phyloP scores from a whole-genome alignment of 37 sponge, comb jelly and placozoan genomes.

The Diacarnus erythraeanus region DNA sequence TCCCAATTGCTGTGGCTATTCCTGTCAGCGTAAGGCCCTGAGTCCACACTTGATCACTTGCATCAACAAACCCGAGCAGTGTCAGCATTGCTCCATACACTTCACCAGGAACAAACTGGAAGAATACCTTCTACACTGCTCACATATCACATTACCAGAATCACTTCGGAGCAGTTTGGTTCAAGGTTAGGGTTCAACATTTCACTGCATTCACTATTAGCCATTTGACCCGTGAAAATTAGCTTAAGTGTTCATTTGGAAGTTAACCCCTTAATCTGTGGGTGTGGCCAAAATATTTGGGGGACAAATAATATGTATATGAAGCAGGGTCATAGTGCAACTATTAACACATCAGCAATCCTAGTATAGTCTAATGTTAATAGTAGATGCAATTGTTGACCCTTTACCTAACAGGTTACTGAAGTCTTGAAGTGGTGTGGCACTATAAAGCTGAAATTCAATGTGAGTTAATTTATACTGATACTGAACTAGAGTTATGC shows the following conservation, averaged over 20 bases:
- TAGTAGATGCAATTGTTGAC: no score
- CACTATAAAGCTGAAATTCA: slow-evolving; percentile 44
- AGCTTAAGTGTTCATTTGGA: background rate
- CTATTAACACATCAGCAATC: no score
- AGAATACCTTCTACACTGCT: slow-evolving; percentile 48
- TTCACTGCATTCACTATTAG: background rate
- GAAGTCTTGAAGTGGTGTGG: slow-evolving; percentile 79
- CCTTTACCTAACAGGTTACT: slow-evolving; percentile 45
- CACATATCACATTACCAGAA: slow-evolving; percentile 48
- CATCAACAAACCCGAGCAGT: slow-evolving; percentile 51
- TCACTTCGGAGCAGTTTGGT: slow-evolving; percentile 20
- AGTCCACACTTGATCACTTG: slow-evolving; percentile 42
- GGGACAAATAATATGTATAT: no score
- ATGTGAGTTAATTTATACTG: no score
- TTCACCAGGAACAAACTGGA: slow-evolving; percentile 33
- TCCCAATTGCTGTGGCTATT: slow-evolving; percentile 57
- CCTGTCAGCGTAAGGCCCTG: slow-evolving; percentile 48
- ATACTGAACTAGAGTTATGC: no score
- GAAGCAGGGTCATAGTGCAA: no score
- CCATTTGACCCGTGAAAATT: background rate
- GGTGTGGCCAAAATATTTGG: no score
- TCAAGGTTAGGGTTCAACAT: slow-evolving; percentile 29
- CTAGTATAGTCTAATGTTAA: no score
- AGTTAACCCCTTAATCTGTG: background rate
- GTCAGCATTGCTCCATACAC: slow-evolving; percentile 46